These are phyloP conservation scores for Daboia siamensis DNA, from an alignment of 2,113 vertebrate species.

Conservation along the genomic window DNA sequence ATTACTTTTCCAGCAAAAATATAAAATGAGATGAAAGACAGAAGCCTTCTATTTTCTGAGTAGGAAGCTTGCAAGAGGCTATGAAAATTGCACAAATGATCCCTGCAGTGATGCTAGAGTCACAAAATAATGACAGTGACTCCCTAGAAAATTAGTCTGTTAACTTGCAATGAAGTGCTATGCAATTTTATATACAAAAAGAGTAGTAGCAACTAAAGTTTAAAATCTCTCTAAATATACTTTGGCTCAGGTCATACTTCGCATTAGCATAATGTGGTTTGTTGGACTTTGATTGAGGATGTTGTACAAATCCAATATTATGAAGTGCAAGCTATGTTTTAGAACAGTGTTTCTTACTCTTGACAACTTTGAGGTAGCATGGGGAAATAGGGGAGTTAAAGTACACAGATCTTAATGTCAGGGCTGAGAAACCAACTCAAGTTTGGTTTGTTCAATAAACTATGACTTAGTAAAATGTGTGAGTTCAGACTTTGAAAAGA, in stretches of 20 bases:
- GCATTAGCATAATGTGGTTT: background rate
- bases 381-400: background rate
- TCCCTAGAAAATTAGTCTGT: background rate
- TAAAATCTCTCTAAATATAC: background rate
- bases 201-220: background rate
- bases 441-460: background rate
- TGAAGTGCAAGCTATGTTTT: background rate
- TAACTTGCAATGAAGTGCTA: background rate
- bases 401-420: background rate
- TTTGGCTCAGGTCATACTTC: background rate
- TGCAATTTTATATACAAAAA: background rate
- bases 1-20: background rate
- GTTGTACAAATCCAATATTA: background rate
- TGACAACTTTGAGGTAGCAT: background rate
- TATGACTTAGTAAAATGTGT: background rate
- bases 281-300: background rate
- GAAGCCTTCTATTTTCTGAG: background rate
- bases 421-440: background rate
- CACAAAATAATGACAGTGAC: background rate
- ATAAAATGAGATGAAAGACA: background rate
- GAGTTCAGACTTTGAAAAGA: background rate
- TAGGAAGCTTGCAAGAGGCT: background rate
- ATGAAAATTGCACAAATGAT: background rate
- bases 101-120: background rate
- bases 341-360: background rate